Evolutionary conservation across 2,888 invertebrate species (phyloP).

Genomic region (Cantharis flavilabris): DNA sequence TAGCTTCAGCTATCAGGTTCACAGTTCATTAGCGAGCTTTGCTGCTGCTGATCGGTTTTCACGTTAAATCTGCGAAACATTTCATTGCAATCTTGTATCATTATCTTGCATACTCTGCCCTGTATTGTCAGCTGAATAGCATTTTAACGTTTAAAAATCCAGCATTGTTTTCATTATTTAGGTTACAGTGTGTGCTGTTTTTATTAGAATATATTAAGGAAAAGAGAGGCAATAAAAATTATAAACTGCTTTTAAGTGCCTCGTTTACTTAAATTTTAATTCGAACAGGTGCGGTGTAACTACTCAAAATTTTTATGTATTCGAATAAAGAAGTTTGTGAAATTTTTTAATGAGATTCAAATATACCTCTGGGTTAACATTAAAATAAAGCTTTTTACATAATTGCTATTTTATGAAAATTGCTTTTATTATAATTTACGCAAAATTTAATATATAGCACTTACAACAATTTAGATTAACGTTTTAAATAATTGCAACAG

Average conservation of each 20-base stretch:
- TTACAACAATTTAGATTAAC: not conserved
- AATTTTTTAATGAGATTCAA: not conserved
- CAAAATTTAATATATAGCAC: not conserved
- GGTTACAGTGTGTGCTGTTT: constrained; percentile 8
- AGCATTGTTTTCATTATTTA: constrained; percentile 25
- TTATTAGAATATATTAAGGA: not conserved
- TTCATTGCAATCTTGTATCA: constrained; percentile 35
- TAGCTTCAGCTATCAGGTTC: constrained; percentile 48
- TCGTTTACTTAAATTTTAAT: constrained; percentile 5
- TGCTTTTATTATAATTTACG: not conserved
- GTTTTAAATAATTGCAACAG: not conserved
- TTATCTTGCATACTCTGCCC: constrained; percentile 36
- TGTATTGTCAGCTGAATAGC: constrained; percentile 35
- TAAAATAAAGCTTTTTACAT: constrained; percentile 2
- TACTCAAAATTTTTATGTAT: not conserved
- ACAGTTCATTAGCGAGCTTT: constrained; percentile 52
- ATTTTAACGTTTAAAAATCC: constrained; percentile 24
- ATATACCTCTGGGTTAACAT: not conserved
- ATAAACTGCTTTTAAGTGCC: not conserved
- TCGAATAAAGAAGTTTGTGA: not conserved
- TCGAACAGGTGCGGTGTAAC: constrained; percentile 1
- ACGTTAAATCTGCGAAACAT: constrained; percentile 39
- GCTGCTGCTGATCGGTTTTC: constrained; percentile 45
- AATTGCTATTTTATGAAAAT: constrained; percentile 1
- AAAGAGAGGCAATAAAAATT: not conserved